Conservation (phyloP, 2,888 invertebrate genomes). For the Flabesymbios commensalis region DNA sequence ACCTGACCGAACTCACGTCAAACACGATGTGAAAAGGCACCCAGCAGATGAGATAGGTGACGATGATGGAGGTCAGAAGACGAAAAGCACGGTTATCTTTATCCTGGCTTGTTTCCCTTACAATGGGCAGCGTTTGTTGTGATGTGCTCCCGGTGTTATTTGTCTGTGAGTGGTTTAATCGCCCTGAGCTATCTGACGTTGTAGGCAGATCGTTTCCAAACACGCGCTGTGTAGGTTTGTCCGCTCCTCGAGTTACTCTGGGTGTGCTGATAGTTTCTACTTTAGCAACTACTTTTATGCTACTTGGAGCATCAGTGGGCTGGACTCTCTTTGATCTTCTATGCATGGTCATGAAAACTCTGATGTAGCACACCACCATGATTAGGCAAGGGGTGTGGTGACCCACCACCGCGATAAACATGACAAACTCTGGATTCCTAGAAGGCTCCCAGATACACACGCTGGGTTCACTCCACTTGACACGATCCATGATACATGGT, state of each 20-base stretch:
- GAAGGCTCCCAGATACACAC: conserved; percentile 52
- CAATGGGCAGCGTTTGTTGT: background rate
- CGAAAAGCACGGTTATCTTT: conserved; percentile 32
- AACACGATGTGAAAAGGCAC: conserved; percentile 37
- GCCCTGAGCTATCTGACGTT: no score
- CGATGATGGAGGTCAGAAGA: conserved; percentile 29
- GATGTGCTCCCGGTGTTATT: background rate
- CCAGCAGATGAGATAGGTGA: conserved; percentile 34
- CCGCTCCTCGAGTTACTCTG: no score
- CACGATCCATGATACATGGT: conserved; percentile 46
- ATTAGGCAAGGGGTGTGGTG: conserved; percentile 48
- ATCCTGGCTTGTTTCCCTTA: conserved; percentile 6
- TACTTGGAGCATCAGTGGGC: background rate
- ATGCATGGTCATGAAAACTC: conserved; percentile 42
- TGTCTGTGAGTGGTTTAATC: background rate
- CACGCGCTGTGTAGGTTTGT: no score
- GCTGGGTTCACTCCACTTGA: conserved; percentile 36
- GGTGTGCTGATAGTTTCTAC: background rate
- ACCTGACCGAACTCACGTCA: conserved; percentile 31
- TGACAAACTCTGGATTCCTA: conserved; percentile 49
- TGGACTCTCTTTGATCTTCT: background rate
- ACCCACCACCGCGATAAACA: conserved; percentile 49
- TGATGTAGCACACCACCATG: conserved; percentile 46
- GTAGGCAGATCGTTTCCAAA: no score
- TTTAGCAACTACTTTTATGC: background rate